Evolutionary conservation across 2,888 invertebrate species (phyloP).

Genomic region (Esperia sulphurella): DNA sequence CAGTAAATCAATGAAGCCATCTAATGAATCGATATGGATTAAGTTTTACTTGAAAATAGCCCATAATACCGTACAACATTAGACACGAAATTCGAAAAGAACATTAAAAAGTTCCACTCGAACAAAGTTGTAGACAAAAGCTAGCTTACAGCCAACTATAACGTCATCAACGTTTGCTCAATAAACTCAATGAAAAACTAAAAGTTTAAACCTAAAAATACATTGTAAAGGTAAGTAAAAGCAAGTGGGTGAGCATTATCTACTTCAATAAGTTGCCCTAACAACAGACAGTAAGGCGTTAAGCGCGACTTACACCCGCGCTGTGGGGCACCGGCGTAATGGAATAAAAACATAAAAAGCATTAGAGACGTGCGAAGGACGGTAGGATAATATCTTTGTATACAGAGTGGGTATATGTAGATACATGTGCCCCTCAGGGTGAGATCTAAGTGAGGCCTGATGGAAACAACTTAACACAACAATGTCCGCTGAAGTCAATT

Average conservation of each 20-base stretch:
- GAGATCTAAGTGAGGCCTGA: constrained; percentile 4
- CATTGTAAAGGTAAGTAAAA: constrained; percentile 26
- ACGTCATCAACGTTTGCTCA: too few relatives aligned
- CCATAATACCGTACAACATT: too few relatives aligned
- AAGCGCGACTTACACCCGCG: constrained; percentile 29
- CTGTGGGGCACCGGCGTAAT: constrained; percentile 44
- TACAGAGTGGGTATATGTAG: constrained; percentile 5
- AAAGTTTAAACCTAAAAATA: constrained; percentile 7
- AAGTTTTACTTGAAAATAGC: too few relatives aligned
- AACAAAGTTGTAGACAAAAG: too few relatives aligned
- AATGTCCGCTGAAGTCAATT: neutral
- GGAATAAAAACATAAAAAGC: constrained; percentile 70
- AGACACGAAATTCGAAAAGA: too few relatives aligned
- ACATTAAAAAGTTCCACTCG: too few relatives aligned
- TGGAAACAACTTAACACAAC: constrained; percentile 3
- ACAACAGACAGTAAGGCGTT: constrained; percentile 36
- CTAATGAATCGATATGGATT: too few relatives aligned
- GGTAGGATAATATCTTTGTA: constrained; percentile 13
- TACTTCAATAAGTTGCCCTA: constrained; percentile 41
- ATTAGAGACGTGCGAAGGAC: constrained; percentile 22
- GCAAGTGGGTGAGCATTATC: constrained; percentile 32
- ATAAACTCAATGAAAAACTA: too few relatives aligned
- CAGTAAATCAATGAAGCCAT: too few relatives aligned
- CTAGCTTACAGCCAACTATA: too few relatives aligned
- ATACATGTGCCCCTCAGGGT: neutral